Evolutionary conservation across 2,113 vertebrate genomes (phyloP).

Genomic region (Oceanodroma tethys): DNA sequence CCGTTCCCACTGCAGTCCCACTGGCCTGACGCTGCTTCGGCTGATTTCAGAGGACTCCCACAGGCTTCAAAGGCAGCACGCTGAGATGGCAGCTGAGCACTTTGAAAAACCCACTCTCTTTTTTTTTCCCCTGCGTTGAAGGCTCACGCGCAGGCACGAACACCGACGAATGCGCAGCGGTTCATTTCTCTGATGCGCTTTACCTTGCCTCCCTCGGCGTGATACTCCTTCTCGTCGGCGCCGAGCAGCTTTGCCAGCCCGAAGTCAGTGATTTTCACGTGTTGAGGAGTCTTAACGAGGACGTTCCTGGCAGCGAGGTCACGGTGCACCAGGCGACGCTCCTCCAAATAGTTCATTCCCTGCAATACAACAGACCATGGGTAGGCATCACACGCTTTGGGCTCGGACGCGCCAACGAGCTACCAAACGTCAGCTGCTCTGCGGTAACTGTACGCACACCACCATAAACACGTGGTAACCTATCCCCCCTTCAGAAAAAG

Average conservation of each 20-base stretch:
- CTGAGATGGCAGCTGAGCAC: neutral
- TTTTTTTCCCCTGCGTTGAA: neutral
- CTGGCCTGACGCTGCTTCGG: neutral
- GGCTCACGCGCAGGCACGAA: neutral
- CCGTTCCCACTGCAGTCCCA: neutral
- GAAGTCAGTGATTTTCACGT: constrained; percentile 94
- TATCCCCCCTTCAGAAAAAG: neutral
- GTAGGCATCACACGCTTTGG: neutral
- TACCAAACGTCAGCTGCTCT: neutral
- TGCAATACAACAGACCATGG: neutral
- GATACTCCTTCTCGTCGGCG: constrained; percentile 90
- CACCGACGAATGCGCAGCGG: fast-evolving
- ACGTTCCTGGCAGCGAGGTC: constrained; percentile 94
- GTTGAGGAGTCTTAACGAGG: constrained; percentile 89
- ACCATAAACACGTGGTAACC: fast-evolving
- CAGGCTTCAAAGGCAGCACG: constrained; percentile 21
- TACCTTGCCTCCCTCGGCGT: constrained; percentile 90
- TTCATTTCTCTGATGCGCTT: neutral
- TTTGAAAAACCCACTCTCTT: neutral
- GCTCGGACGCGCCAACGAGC: fast-evolving
- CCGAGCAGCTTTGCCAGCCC: constrained; percentile 90
- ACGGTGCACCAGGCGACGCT: constrained; percentile 90
- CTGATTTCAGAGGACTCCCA: constrained; percentile 18
- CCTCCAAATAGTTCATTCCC: constrained; percentile 96
- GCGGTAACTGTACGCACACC: no score